These are phyloP conservation scores for Ridgeia piscesae DNA, from an alignment of 1,140 invertebrate species.

Conservation along the genomic window DNA sequence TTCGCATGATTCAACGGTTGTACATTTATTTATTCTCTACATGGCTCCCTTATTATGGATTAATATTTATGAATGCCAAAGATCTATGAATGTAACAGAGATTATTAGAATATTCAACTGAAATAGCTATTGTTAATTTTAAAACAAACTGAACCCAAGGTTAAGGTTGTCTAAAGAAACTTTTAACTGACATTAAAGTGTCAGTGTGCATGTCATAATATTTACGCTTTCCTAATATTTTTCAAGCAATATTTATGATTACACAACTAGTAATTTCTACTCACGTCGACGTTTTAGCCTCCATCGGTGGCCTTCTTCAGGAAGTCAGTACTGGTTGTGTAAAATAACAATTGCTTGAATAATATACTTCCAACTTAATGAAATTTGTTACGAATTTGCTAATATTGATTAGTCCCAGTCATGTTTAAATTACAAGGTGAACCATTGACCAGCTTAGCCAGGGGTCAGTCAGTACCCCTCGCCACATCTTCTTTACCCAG, in stretches of 20 bases:
- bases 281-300: too few species aligned
- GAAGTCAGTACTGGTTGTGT: too few species aligned
- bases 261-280: too few species aligned
- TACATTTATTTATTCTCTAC: background rate
- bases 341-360: too few species aligned
- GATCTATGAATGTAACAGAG: background rate
- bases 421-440: background rate
- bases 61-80: background rate
- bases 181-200: background rate
- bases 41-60: background rate
- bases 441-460: background rate
- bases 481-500: too few species aligned
- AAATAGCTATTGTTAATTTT: background rate
- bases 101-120: background rate
- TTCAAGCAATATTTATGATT: too few species aligned
- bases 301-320: too few species aligned
- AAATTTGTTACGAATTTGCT: too few species aligned
- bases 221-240: background rate
- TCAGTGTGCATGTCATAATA: background rate
- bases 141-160: background rate
- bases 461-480: background rate
- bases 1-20: background rate
- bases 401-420: background rate
- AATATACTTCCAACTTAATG: too few species aligned
- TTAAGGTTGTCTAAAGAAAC: background rate